A percentile compares a stretch with the other conserved stretches of the same genome.
Evolutionary conservation across 2,113 vertebrate genomes (phyloP).

Genomic region (Solenodon paradoxus): DNA sequence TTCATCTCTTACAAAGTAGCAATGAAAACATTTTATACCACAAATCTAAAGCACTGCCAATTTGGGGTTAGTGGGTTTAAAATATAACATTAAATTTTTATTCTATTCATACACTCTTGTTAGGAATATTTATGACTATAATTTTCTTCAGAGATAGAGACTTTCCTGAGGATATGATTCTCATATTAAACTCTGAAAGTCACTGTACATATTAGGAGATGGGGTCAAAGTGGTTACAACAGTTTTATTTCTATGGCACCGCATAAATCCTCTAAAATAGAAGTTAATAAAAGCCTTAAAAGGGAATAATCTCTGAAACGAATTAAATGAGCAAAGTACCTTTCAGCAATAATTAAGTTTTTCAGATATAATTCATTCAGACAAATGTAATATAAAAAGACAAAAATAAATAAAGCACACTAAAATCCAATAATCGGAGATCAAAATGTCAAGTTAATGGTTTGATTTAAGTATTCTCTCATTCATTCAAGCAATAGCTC

Average conservation of each 20-base stretch:
- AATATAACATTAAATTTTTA: not conserved
- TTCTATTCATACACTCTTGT: not conserved
- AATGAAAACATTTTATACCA: not conserved
- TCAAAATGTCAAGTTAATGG: not conserved
- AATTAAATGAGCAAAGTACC: constrained; percentile 25
- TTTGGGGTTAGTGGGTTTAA: not conserved
- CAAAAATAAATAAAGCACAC: not conserved
- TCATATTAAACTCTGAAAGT: constrained; percentile 16
- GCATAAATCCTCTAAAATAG: not conserved
- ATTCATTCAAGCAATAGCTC: not conserved
- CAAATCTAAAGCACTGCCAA: not conserved
- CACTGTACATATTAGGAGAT: not conserved
- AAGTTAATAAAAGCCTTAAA: constrained; percentile 34
- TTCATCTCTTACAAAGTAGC: not conserved
- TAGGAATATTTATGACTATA: not conserved
- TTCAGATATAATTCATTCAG: not conserved
- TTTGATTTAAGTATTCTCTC: not conserved
- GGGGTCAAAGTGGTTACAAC: not conserved
- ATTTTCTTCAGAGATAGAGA: not conserved
- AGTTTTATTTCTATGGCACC: not conserved
- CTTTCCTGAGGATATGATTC: not conserved
- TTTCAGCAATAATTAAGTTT: not conserved
- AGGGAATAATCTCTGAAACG: not conserved
- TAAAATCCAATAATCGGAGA: not conserved
- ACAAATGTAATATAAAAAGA: not conserved